Conservation (phyloP, 2,888 invertebrate species). For the Drosophila kambysellisi region DNA sequence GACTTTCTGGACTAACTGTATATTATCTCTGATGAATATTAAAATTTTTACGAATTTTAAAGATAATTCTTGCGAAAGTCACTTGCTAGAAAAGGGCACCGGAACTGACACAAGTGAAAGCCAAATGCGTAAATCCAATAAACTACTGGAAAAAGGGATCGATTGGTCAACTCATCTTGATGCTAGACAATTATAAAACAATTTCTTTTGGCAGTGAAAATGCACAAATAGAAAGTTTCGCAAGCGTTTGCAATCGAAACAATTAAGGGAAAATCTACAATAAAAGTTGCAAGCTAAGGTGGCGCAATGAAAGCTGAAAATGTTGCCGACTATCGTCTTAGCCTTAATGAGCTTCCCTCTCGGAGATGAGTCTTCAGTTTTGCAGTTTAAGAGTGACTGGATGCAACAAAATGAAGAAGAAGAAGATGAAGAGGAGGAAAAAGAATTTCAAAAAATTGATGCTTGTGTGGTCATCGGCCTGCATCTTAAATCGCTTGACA, state of each 20-base stretch:
- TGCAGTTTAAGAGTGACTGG: slow-evolving; percentile 42
- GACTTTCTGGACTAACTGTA: too few species aligned
- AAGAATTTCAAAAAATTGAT: not conserved
- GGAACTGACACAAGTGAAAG: slow-evolving; percentile 31
- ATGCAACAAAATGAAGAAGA: not conserved
- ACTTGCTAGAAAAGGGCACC: not conserved
- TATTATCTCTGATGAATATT: too few species aligned
- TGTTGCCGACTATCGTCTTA: slow-evolving; percentile 19
- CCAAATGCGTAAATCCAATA: slow-evolving; percentile 14
- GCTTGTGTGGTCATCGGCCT: slow-evolving; percentile 51
- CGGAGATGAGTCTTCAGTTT: slow-evolving; percentile 40
- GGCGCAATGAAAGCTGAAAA: slow-evolving; percentile 41
- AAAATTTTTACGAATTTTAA: not conserved
- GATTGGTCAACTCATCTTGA: slow-evolving; percentile 23
- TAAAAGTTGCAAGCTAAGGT: slow-evolving; percentile 59
- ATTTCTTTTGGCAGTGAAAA: slow-evolving; percentile 55
- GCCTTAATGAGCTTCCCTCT: slow-evolving; percentile 48
- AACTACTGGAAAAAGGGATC: slow-evolving; percentile 38
- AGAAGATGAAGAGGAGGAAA: not conserved
- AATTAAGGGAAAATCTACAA: slow-evolving; percentile 51
- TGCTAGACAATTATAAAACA: slow-evolving; percentile 36
- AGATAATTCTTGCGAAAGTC: not conserved
- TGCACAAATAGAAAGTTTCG: slow-evolving; percentile 61
- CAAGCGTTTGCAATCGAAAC: slow-evolving; percentile 39
- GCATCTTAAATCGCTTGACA: slow-evolving; percentile 57